Evolutionary conservation across 2,888 invertebrate species (phyloP), one percentile per base, ranked within the genome.

Genomic region (Fragum whitleyi): DNA sequence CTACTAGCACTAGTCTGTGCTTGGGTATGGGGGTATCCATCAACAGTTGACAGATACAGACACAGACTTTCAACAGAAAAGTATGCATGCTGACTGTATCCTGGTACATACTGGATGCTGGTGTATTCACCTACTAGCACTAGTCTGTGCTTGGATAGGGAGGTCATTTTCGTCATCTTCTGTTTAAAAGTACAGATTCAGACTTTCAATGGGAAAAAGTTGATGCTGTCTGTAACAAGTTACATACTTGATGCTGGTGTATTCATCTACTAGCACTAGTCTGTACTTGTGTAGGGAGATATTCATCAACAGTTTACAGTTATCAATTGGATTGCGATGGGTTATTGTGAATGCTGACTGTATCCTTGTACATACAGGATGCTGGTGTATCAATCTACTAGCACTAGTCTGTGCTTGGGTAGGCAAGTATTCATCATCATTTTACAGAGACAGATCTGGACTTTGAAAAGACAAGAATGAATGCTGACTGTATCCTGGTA

Each of bases 1-100:
- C 26, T 57, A 57, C 57, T 57, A 57, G 61, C 61, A 29, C 61
- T 61, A 61, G 61, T 29, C 61, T 61, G 61, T 61, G 61, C 29
- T 61, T 36, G 23, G 47, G 14, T 47, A 9, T 9, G 14, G 7
- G 14, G 47, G 47, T 19, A n/a, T n/a, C n/a, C n/a, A n/a, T n/a
- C n/a, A n/a, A n/a, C n/a, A 39, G 39, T 9, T 39, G 39, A 39
- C 39, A 39, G 39, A 39, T 39, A 39, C 14, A 9, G 6, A 39
- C 39, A 39, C 7, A 14, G 14, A 39, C 39, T 39, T 39, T 9
- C 14, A 39, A 6, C 14, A 39, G n/a, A n/a, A n/a, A n/a, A n/a
- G n/a, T n/a, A n/a, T n/a, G n/a, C n/a, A n/a, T n/a, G n/a, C n/a
- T n/a, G n/a, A n/a, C n/a, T n/a, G n/a, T 47, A 14, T 9, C 29